Evolutionary conservation across 2,113 vertebrate species (phyloP).

Genomic region (Serilophus lunatus): DNA sequence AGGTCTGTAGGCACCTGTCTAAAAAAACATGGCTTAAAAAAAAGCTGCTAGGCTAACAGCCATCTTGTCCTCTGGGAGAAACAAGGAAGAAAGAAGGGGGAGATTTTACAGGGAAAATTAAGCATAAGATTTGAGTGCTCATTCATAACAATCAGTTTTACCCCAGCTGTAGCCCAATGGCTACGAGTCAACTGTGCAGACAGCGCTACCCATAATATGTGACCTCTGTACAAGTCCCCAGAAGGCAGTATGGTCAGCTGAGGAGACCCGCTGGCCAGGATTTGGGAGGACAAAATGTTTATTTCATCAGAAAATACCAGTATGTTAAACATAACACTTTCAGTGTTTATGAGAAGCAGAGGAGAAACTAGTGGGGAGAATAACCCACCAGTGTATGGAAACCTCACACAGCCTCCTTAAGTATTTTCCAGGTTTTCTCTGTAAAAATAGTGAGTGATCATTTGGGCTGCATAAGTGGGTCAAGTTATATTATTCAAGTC

Average conservation of each 20-base stretch:
- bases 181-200: not conserved
- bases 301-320: not conserved
- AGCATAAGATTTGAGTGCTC: not conserved
- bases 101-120: not conserved
- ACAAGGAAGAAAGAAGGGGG: not conserved
- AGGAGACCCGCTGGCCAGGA: not conserved
- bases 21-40: not conserved
- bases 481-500: not conserved
- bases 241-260: not conserved
- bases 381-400: not conserved
- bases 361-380: not conserved
- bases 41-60: not conserved
- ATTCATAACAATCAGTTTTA: not conserved
- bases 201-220: not conserved
- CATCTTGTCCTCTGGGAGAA: not conserved
- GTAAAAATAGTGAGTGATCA: not conserved
- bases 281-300: not conserved
- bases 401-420: not conserved
- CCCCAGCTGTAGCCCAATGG: rapidly evolving
- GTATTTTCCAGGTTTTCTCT: not conserved
- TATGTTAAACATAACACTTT: not conserved
- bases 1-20: not conserved
- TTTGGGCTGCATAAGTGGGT: not conserved
- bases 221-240: too few relatives aligned
- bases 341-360: not conserved